phyloP scores from a whole-genome alignment of 2,888 invertebrate genomes.

The Halictus quadricinctus region DNA sequence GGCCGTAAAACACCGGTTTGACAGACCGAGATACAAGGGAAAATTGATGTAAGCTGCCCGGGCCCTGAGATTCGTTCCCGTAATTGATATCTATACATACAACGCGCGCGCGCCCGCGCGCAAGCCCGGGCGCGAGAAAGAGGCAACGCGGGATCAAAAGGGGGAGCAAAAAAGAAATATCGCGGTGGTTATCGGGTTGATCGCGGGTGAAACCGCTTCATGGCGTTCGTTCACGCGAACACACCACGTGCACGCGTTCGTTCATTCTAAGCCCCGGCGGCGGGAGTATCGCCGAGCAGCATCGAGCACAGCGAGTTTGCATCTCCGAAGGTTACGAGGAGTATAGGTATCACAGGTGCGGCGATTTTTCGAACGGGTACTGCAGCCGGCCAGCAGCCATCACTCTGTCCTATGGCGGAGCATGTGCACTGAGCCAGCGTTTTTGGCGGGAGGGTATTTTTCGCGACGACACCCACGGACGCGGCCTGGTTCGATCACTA shows the following conservation, averaged over 20 bases:
- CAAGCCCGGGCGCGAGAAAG: background rate
- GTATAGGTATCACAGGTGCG: background rate
- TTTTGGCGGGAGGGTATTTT: conserved; percentile 73
- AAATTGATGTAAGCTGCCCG: conserved; percentile 57
- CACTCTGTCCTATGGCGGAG: conserved; percentile 58
- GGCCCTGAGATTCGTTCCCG: conserved; percentile 52
- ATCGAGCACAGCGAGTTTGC: background rate
- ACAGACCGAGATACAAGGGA: conserved; percentile 56
- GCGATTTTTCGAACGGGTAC: background rate
- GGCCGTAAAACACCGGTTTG: conserved; percentile 51
- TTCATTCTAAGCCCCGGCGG: conserved; percentile 7
- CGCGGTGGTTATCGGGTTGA: conserved; percentile 45
- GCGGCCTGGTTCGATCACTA: background rate
- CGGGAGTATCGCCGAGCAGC: background rate
- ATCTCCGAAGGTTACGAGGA: background rate
- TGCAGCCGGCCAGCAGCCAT: background rate
- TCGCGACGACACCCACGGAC: conserved; percentile 13
- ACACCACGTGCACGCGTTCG: conserved; percentile 52
- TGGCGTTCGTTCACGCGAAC: conserved; percentile 50
- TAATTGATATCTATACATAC: conserved; percentile 58
- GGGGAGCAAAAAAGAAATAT: conserved; percentile 48
- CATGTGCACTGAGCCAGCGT: conserved; percentile 66
- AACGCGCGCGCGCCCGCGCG: conserved; percentile 20
- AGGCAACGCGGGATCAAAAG: background rate
- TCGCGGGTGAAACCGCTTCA: conserved; percentile 40